A percentile compares a stretch with the other conserved stretches of the same genome.
Evolutionary conservation across 2,113 vertebrate genomes (phyloP).

Genomic region (Actenoides lindsayi): DNA sequence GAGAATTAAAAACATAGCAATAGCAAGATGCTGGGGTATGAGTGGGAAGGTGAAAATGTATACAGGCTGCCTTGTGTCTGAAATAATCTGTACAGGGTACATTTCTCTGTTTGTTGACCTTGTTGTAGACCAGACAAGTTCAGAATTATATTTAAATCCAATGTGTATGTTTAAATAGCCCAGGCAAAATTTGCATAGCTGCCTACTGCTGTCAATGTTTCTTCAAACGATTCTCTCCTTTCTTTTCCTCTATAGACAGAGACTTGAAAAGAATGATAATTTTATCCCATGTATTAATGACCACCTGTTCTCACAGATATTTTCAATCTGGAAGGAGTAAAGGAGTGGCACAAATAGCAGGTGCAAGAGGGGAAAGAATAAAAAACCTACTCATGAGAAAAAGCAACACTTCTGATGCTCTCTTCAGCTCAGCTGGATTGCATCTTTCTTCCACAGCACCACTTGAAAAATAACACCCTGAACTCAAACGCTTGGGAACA

Average conservation of each 20-base stretch:
- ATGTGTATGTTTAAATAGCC: constrained; percentile 31
- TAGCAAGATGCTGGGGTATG: constrained; percentile 9
- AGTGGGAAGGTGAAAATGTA: constrained; percentile 66
- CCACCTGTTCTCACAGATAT: constrained; percentile 18
- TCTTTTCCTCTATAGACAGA: not conserved
- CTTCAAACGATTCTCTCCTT: not conserved
- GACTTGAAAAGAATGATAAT: constrained; percentile 39
- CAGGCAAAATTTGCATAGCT: constrained; percentile 33
- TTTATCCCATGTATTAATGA: constrained; percentile 38
- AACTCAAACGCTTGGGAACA: not conserved
- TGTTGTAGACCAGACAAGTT: constrained; percentile 39
- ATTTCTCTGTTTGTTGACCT: constrained; percentile 49
- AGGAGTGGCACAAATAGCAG: not conserved
- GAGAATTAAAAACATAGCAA: constrained; percentile 26
- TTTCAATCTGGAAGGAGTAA: constrained; percentile 19
- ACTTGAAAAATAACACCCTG: not conserved
- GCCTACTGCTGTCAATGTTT: constrained; percentile 17
- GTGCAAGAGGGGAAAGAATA: not conserved
- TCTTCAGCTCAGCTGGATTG: not conserved
- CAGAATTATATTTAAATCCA: constrained; percentile 59
- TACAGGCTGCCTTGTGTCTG: constrained; percentile 32
- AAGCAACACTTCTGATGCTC: not conserved
- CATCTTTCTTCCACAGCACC: not conserved
- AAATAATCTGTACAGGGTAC: constrained; percentile 51
- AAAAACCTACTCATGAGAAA: not conserved